Conservation (phyloP, 2,888 invertebrate genomes). For the Stictocephala bisonia region DNA sequence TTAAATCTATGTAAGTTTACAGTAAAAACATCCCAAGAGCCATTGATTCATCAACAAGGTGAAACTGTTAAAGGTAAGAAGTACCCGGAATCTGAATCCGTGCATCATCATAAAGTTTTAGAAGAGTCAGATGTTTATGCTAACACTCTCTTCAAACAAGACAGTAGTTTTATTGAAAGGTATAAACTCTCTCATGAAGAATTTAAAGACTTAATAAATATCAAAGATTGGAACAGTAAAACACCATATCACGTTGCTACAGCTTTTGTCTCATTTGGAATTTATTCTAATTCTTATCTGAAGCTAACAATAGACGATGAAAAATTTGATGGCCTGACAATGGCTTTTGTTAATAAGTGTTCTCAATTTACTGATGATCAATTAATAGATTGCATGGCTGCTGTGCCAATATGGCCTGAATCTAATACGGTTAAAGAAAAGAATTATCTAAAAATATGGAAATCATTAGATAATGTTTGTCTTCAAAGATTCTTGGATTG, state of each 20-base stretch:
- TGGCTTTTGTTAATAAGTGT: constrained; percentile 66
- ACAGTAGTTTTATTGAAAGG: neutral
- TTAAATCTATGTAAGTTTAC: too few relatives aligned
- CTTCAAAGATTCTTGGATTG: constrained; percentile 66
- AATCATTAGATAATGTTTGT: constrained; percentile 75
- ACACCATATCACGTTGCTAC: neutral
- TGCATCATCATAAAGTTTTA: neutral
- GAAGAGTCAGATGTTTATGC: neutral
- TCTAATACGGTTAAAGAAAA: constrained; percentile 68
- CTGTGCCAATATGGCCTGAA: constrained; percentile 68
- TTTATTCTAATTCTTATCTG: neutral
- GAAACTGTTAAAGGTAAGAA: too few relatives aligned
- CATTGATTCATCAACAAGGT: too few relatives aligned
- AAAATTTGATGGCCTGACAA: neutral
- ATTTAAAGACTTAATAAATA: neutral
- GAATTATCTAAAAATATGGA: constrained; percentile 75
- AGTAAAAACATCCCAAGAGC: too few relatives aligned
- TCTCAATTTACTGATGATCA: constrained; percentile 70
- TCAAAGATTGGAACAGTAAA: neutral
- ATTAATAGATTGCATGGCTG: constrained; percentile 68
- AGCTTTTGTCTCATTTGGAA: constrained; percentile 5
- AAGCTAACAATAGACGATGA: constrained; percentile 1
- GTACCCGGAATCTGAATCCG: too few relatives aligned
- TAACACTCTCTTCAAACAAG: neutral
- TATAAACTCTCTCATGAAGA: neutral